phyloP scores from a whole-genome alignment of 2,888 invertebrate species.

The Himalopsyche kuldschensis region DNA sequence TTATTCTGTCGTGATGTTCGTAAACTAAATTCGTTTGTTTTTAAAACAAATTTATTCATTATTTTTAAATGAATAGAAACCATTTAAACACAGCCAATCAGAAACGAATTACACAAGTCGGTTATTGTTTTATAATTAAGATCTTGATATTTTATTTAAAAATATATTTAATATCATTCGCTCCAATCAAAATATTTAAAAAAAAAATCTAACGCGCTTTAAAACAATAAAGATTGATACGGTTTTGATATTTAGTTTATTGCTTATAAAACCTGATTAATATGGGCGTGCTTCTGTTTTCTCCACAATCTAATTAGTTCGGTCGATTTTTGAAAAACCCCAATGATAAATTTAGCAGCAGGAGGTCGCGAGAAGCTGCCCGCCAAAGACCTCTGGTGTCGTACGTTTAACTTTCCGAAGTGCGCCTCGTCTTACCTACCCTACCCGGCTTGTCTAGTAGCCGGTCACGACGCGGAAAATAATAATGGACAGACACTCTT shows the following conservation, averaged over 20 bases:
- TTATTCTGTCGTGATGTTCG: too few relatives aligned
- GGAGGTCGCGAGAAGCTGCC: neutral
- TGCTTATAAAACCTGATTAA: neutral
- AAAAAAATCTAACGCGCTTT: too few relatives aligned
- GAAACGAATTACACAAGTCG: too few relatives aligned
- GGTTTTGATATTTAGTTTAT: neutral
- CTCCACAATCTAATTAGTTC: neutral
- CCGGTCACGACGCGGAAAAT: constrained; percentile 13
- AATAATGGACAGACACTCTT: constrained; percentile 6
- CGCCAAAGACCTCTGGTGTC: neutral
- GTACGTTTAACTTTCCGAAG: neutral
- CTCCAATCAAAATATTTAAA: too few relatives aligned
- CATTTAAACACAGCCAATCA: too few relatives aligned
- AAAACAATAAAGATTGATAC: neutral
- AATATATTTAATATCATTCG: too few relatives aligned
- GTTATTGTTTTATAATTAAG: too few relatives aligned
- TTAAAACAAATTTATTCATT: too few relatives aligned
- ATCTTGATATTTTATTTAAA: too few relatives aligned
- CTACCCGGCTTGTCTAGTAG: constrained; percentile 10
- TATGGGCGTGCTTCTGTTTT: constrained; percentile 4
- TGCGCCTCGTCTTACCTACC: neutral
- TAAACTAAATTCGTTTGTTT: too few relatives aligned
- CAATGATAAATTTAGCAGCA: neutral
- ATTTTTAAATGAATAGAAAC: too few relatives aligned
- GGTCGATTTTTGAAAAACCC: neutral